Evolutionary conservation across 2,888 invertebrate species (phyloP).

Genomic region (Phrixothrix hirtus): DNA sequence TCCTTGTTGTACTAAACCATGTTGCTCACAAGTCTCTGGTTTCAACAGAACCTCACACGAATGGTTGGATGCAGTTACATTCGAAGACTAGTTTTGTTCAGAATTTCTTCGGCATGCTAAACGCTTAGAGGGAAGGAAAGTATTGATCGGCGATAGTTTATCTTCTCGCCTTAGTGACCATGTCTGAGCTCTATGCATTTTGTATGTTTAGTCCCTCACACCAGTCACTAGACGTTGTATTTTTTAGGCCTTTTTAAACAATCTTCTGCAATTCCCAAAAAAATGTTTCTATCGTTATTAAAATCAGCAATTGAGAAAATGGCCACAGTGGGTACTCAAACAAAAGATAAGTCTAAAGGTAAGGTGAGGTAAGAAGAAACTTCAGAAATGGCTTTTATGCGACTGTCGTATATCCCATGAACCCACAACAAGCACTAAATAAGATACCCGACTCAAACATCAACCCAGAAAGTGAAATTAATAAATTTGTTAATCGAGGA

Average conservation of each 20-base stretch:
- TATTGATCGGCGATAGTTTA: constrained; percentile 5
- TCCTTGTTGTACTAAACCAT: constrained; percentile 12
- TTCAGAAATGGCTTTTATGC: constrained; percentile 7
- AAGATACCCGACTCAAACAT: constrained; percentile 1
- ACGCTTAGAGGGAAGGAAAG: constrained; percentile 2
- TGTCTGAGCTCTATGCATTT: background rate
- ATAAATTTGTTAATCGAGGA: background rate
- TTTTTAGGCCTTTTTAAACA: constrained; percentile 2
- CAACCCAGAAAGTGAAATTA: background rate
- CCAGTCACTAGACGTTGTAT: background rate
- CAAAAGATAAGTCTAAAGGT: constrained; percentile 4
- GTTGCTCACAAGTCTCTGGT: constrained; percentile 9
- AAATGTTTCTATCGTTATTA: background rate
- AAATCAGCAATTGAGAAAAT: constrained; percentile 6
- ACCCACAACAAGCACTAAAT: constrained; percentile 1
- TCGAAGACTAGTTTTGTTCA: constrained; percentile 11
- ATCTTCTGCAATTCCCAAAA: constrained; percentile 1
- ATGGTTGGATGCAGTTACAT: constrained; percentile 16
- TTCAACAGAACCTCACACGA: constrained; percentile 17
- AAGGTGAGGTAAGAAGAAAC: background rate
- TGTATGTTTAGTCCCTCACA: constrained; percentile 1
- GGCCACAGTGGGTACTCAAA: background rate
- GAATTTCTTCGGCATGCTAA: constrained; percentile 6
- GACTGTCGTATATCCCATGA: too few species aligned
- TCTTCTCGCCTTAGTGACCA: constrained; percentile 1